phyloP scores from a whole-genome alignment of 2,113 vertebrate genomes.

The Nesoenas mayeri region DNA sequence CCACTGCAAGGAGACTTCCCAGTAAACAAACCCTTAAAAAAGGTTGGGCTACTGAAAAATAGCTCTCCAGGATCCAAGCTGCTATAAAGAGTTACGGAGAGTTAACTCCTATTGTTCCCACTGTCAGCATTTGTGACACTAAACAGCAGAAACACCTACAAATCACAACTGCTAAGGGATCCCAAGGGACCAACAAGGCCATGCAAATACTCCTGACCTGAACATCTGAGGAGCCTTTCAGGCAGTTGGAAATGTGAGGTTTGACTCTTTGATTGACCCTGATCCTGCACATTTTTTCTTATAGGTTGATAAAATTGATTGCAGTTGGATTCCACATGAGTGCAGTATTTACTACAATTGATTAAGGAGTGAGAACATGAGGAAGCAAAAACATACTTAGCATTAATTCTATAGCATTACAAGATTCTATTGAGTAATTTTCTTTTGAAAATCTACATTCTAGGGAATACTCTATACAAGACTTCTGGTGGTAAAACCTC shows the following conservation, averaged over 20 bases:
- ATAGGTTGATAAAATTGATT: background rate
- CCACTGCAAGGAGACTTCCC: background rate
- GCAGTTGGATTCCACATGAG: background rate
- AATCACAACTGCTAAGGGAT: background rate
- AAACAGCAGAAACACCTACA: background rate
- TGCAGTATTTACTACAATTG: background rate
- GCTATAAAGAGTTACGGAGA: background rate
- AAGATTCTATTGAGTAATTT: background rate
- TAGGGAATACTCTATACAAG: background rate
- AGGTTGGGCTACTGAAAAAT: background rate
- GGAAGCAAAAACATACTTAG: background rate
- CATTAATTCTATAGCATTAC: background rate
- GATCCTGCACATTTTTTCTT: background rate
- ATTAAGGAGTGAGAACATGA: background rate
- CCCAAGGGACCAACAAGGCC: background rate
- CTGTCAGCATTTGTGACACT: accelerated
- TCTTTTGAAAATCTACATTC: background rate
- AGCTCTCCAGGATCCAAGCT: background rate
- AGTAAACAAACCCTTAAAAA: background rate
- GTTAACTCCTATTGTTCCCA: background rate
- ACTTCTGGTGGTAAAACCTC: background rate
- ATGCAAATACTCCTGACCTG: background rate
- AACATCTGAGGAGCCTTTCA: background rate
- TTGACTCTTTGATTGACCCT: background rate
- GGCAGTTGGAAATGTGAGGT: background rate